Evolutionary conservation across 2,797 vertebrate genomes (phyloP).

Genomic region (Erithacus rubecula): DNA sequence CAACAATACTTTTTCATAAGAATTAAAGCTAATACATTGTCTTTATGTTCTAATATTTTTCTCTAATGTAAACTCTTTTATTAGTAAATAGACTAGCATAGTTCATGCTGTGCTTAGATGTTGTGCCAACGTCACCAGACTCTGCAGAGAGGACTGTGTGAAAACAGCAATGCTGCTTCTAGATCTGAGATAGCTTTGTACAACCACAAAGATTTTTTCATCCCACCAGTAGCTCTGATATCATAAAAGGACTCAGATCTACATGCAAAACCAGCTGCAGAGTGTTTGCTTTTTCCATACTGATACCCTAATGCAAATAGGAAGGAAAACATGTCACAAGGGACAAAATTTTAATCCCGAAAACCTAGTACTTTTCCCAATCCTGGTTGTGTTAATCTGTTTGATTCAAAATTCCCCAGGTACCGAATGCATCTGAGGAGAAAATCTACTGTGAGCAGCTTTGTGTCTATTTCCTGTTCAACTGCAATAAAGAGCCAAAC

Average conservation of each 20-base stretch:
- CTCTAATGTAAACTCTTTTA: neutral
- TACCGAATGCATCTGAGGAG: neutral
- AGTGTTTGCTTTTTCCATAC: neutral
- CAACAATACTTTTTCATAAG: neutral
- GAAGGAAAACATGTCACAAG: neutral
- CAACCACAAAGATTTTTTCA: neutral
- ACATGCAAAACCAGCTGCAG: neutral
- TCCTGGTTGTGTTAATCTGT: neutral
- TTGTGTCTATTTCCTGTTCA: neutral
- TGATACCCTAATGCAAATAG: neutral
- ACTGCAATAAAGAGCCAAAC: neutral
- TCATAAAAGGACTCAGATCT: neutral
- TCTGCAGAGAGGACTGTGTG: neutral
- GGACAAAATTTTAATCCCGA: neutral
- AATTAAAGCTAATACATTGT: neutral
- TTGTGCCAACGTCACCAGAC: neutral
- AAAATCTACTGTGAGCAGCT: neutral
- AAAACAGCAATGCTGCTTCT: neutral
- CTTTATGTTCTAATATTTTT: neutral
- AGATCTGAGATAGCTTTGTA: neutral
- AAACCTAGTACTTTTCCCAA: neutral
- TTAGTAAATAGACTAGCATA: neutral
- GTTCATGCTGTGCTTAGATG: neutral
- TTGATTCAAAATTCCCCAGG: neutral
- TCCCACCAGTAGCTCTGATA: neutral